Evolutionary conservation across 2,113 vertebrate species (phyloP).

Genomic region (Rhinolophus sinicus): DNA sequence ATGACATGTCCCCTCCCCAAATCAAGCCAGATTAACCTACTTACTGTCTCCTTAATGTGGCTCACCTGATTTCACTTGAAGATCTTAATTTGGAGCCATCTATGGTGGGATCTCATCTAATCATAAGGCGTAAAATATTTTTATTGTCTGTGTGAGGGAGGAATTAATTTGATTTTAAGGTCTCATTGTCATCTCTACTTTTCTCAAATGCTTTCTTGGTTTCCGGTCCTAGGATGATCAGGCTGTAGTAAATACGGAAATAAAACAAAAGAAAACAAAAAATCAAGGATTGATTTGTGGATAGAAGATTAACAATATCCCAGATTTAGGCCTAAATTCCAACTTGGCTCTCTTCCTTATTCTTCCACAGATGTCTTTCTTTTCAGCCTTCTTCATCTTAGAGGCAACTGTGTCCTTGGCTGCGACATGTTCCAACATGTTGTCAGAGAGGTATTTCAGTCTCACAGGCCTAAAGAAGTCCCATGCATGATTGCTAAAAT

Average conservation of each 20-base stretch:
- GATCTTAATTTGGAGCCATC: not conserved
- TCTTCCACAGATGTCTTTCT: not conserved
- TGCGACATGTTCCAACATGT: conserved; percentile 69
- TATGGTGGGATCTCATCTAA: not conserved
- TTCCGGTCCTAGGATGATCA: not conserved
- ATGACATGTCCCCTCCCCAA: not conserved
- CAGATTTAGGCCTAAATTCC: conserved; percentile 50
- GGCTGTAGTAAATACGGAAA: conserved; percentile 20
- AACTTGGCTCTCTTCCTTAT: conserved; percentile 14
- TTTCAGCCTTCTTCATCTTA: not conserved
- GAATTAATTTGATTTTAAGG: conserved; percentile 3
- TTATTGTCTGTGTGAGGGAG: not conserved
- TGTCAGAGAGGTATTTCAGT: conserved; percentile 80
- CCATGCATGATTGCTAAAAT: conserved; percentile 78
- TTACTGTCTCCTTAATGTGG: not conserved
- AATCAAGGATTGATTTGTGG: not conserved
- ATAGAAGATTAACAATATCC: not conserved
- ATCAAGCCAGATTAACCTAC: not conserved
- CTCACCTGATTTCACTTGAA: not conserved
- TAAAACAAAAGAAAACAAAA: conserved; percentile 2
- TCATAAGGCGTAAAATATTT: not conserved
- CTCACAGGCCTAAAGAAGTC: conserved; percentile 69
- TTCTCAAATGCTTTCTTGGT: not conserved
- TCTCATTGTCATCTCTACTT: conserved; percentile 7
- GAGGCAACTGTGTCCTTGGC: conserved; percentile 68